These are phyloP conservation scores for Slavum lentiscoides DNA, from an alignment of 2,888 invertebrate species.

Conservation along the genomic window DNA sequence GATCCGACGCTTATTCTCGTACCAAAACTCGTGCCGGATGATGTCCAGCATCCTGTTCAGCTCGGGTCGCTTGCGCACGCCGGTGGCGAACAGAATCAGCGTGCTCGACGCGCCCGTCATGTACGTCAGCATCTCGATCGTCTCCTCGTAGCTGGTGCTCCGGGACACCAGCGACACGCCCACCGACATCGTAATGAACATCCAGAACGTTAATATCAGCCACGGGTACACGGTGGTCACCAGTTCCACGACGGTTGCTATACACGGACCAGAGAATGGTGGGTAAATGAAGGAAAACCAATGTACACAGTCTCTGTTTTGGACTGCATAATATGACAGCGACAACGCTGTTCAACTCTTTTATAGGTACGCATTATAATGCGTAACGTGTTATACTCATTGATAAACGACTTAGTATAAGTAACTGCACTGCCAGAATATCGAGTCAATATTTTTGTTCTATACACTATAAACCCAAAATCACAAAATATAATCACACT, in stretches of 20 bases:
- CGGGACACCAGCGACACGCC: background rate
- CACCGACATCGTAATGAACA: constrained; percentile 22
- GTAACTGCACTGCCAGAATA: no score
- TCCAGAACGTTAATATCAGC: constrained; percentile 16
- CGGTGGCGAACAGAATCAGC: constrained; percentile 25
- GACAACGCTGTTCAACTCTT: no score
- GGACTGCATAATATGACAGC: no score
- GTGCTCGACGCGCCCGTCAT: constrained; percentile 25
- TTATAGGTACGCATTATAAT: no score
- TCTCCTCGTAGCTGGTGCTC: background rate
- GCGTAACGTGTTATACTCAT: no score
- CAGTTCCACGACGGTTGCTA: background rate
- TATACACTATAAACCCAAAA: no score
- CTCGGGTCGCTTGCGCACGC: constrained; percentile 20
- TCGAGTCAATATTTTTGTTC: no score
- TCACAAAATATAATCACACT: no score
- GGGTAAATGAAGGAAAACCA: no score
- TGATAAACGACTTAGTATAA: no score
- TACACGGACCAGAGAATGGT: no score
- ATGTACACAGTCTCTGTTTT: no score
- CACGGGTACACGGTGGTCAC: constrained; percentile 21
- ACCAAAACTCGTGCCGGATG: constrained; percentile 13
- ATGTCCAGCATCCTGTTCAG: constrained; percentile 5
- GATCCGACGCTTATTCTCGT: background rate
- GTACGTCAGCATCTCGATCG: constrained; percentile 26